phyloP scores from a whole-genome alignment of 2,113 vertebrate genomes.

The Rhabdornis inornatus region DNA sequence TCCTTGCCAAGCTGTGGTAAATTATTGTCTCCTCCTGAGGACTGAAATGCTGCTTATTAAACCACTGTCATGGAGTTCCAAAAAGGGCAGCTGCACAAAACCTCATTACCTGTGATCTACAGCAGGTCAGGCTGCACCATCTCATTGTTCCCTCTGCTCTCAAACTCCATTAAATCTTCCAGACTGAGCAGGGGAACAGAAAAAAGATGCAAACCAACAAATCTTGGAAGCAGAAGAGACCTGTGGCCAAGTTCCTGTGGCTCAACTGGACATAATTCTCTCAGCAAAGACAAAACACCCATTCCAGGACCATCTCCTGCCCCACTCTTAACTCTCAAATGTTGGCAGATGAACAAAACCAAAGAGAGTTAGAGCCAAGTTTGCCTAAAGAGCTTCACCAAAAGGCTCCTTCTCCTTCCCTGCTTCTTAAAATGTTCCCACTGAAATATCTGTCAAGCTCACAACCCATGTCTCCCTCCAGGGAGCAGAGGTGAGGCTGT shows the following conservation, averaged over 20 bases:
- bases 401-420: background rate
- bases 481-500: background rate
- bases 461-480: background rate
- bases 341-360: background rate
- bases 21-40: background rate
- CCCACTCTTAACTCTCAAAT: background rate
- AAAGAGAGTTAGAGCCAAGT: background rate
- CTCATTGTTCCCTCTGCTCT: background rate
- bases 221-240: background rate
- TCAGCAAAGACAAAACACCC: background rate
- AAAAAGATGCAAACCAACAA: background rate
- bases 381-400: background rate
- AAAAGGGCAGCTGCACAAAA: background rate
- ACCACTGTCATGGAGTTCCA: background rate
- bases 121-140: background rate
- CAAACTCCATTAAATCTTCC: background rate
- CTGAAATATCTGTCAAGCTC: fast-evolving
- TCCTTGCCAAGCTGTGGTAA: background rate
- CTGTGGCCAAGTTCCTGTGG: background rate
- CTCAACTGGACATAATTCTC: background rate
- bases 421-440: background rate
- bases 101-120: background rate
- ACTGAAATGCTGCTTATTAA: background rate
- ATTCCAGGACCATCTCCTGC: background rate
- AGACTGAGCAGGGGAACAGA: background rate